Conservation (phyloP, 1,140 invertebrate species). For the Aricia agestis region DNA sequence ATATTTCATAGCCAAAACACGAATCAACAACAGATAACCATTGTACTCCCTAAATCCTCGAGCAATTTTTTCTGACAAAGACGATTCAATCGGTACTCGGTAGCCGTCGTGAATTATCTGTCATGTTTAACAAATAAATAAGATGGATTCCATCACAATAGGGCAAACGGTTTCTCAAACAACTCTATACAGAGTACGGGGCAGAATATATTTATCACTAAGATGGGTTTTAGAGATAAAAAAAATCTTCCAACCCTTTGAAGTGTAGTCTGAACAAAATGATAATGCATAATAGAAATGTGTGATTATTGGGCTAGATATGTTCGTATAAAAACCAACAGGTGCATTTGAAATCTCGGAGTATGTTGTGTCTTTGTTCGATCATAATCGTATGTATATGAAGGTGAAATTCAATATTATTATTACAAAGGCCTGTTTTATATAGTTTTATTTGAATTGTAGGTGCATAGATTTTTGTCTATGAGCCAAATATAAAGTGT, state of each 20-base stretch:
- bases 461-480: too few species aligned
- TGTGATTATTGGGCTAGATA: conserved; percentile 10
- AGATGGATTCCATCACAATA: conserved; percentile 64
- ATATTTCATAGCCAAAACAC: conserved; percentile 69
- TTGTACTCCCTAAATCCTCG: conserved; percentile 53
- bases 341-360: conserved; percentile 5
- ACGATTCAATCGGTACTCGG: conserved; percentile 55
- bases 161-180: conserved; percentile 43
- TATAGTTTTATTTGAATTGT: too few species aligned
- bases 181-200: conserved; percentile 50
- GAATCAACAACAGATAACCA: conserved; percentile 49
- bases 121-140: conserved; percentile 70
- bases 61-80: conserved; percentile 60
- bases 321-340: conserved; percentile 16
- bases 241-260: conserved; percentile 51
- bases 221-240: conserved; percentile 64
- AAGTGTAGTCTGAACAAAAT: conserved; percentile 16
- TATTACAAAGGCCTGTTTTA: not conserved
- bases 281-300: conserved; percentile 22
- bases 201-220: conserved; percentile 67
- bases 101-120: conserved; percentile 60
- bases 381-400: not conserved
- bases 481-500: too few species aligned
- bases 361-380: not conserved
- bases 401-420: not conserved